Percentiles rank a stretch among this genome's conserved stretches.
These are phyloP conservation scores for Vireo altiloquus DNA, from an alignment of 2,113 vertebrate genomes.

Conservation along the genomic window DNA sequence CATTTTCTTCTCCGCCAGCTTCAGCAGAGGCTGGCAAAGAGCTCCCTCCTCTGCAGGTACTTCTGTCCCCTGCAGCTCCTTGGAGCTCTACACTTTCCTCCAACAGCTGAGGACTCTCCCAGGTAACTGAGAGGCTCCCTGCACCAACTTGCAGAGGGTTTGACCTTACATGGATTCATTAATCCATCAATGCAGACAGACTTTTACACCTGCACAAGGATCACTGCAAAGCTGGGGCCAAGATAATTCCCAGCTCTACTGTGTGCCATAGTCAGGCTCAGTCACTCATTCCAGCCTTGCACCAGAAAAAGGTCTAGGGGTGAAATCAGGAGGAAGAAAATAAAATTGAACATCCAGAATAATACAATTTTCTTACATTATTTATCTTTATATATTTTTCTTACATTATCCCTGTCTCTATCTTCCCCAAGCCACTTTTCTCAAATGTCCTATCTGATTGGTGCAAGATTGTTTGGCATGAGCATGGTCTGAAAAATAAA, in stretches of 20 bases:
- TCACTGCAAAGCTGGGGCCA: neutral
- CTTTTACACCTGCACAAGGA: neutral
- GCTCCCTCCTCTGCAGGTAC: neutral
- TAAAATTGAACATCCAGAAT: neutral
- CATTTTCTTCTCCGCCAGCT: neutral
- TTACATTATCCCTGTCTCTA: neutral
- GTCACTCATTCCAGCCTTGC: neutral
- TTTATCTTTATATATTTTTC: too few species aligned
- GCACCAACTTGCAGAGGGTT: neutral
- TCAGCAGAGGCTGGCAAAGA: neutral
- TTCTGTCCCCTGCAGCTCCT: neutral
- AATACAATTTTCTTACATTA: neutral
- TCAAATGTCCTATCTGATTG: neutral
- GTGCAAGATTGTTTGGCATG: neutral
- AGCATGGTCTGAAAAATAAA: neutral
- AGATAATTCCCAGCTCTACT: neutral
- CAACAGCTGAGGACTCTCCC: neutral
- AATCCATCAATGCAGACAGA: neutral
- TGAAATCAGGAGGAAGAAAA: neutral
- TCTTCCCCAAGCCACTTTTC: neutral
- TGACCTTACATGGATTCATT: neutral
- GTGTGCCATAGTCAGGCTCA: neutral
- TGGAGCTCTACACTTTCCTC: neutral
- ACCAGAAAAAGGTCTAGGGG: neutral
- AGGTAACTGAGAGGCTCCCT: neutral